A percentile compares a stretch with the other conserved stretches of the same genome.
Evolutionary conservation across 2,888 invertebrate genomes (phyloP).

Genomic region (Heterodera filipjevi): DNA sequence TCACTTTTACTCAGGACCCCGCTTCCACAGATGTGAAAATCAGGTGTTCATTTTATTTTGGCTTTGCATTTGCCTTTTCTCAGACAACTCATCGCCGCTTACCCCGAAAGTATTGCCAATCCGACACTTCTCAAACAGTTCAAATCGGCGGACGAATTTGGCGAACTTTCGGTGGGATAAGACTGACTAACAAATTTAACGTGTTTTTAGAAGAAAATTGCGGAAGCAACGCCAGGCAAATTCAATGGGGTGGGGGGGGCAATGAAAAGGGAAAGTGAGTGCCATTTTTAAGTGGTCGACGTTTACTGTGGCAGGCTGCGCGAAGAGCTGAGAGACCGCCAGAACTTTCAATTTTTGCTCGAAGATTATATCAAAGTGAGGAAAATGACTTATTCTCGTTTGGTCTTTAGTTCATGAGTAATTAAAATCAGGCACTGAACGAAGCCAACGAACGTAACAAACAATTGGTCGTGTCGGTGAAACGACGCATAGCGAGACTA

Average conservation of each 20-base stretch:
- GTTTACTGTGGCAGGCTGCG: conserved; percentile 22
- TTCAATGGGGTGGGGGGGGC: neutral
- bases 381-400: neutral
- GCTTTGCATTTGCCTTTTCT: conserved; percentile 18
- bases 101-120: conserved; percentile 50
- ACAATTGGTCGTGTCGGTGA: conserved; percentile 30
- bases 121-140: conserved; percentile 39
- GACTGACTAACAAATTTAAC: neutral
- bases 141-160: conserved; percentile 32
- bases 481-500: conserved; percentile 26
- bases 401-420: no score
- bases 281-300: conserved; percentile 25
- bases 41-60: conserved; percentile 37
- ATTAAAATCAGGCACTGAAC: conserved; percentile 15
- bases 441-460: conserved; percentile 36
- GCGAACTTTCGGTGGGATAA: conserved; percentile 30
- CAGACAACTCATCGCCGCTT: conserved; percentile 45
- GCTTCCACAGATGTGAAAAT: conserved; percentile 57
- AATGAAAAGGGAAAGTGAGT: no score
- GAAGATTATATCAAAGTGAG: conserved; percentile 25
- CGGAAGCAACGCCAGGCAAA: conserved; percentile 38
- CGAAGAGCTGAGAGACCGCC: conserved; percentile 31
- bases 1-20: conserved; percentile 43
- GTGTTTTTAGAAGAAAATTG: conserved; percentile 22
- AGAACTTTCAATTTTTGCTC: conserved; percentile 28